Base-by-base conservation (phyloP, 2,113 vertebrate species). In the Silurus asotus region DNA sequence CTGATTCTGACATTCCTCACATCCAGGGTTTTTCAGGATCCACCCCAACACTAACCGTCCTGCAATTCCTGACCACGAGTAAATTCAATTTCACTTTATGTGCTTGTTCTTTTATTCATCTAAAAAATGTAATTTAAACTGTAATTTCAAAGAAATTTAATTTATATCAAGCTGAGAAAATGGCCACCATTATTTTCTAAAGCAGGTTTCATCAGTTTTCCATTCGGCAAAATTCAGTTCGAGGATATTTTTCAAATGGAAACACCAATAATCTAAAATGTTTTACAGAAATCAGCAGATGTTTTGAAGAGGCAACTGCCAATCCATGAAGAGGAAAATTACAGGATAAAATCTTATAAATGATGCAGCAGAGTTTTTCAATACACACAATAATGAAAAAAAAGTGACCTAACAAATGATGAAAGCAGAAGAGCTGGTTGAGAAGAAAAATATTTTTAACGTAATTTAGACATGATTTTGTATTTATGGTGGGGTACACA, bases 91-190 rank as follows among this genome's bases (percentile, higher is more conserved):
- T 37, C 3, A 9, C 14, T 59, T 19, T 79, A 15, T 58, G 14
- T 37, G 19, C 13, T n/a, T 78, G 15, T 56, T 58, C 49, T 20
- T 76, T 53, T 76, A n/a, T 25, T 76, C 49, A 53, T 53, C 2
- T 53, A 1, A 53, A 53, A 53, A 1, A 64, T 7, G 1, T 48
- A 8, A 4, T 45, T 8, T 45, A 69, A 69, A 69, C 1, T 5
- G 20, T 69, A n/a, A 0, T 6, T n/a, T 23, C 15, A 10, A 83
- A 59, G 17, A 25, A 48, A 67, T 15, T 56, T 25, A 25, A 25
- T 62, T 59, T 72, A 61, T 25, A 48, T 55, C 7, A 17, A 83
- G 82, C 67, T 72, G 53, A 70, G 15, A 83, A 70, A 56, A 78
- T 70, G 55, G 7, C 15, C 23, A 19, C 19, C 11, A 17, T 84